These are phyloP conservation scores for Pachyramphus minor DNA, from an alignment of 2,113 vertebrate genomes.

Conservation along the genomic window DNA sequence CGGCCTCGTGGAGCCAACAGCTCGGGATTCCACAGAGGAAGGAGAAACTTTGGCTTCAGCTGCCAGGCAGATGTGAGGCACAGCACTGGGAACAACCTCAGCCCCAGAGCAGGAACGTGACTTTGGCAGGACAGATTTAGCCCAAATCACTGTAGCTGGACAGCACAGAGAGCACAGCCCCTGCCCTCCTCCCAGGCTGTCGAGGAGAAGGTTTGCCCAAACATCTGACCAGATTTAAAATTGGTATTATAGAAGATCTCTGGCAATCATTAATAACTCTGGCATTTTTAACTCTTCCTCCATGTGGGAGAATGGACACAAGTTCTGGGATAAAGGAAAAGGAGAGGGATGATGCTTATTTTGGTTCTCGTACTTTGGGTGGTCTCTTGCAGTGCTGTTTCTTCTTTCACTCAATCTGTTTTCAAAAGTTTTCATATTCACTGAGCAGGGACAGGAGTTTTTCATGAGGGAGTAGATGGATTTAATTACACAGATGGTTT, in stretches of 20 bases:
- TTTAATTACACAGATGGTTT: background rate
- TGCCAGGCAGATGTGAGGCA: conserved; percentile 66
- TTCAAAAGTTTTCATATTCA: background rate
- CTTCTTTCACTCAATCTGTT: background rate
- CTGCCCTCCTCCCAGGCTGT: conserved; percentile 38
- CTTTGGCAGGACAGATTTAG: conserved; percentile 26
- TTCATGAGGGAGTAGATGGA: background rate
- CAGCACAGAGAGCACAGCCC: conserved; percentile 14
- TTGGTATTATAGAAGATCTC: background rate
- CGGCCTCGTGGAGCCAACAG: conserved; percentile 32
- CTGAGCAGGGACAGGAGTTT: background rate
- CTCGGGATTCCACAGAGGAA: conserved; percentile 1
- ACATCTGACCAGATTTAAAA: background rate
- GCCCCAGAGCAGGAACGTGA: conserved; percentile 25
- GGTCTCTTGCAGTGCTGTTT: conserved; percentile 26
- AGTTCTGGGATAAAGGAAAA: background rate
- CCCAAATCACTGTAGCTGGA: conserved; percentile 46
- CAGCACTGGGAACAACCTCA: conserved; percentile 52
- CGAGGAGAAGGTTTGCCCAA: background rate
- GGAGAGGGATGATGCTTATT: background rate
- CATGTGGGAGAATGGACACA: background rate
- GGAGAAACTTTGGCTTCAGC: conserved; percentile 44
- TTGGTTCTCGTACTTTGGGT: conserved; percentile 22
- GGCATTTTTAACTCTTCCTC: background rate
- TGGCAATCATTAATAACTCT: background rate